A percentile compares a stretch with the other conserved stretches of the same genome.
Evolutionary conservation across 2,888 invertebrate species (phyloP).

Genomic region (Acanthosoma haemorrhoidale): DNA sequence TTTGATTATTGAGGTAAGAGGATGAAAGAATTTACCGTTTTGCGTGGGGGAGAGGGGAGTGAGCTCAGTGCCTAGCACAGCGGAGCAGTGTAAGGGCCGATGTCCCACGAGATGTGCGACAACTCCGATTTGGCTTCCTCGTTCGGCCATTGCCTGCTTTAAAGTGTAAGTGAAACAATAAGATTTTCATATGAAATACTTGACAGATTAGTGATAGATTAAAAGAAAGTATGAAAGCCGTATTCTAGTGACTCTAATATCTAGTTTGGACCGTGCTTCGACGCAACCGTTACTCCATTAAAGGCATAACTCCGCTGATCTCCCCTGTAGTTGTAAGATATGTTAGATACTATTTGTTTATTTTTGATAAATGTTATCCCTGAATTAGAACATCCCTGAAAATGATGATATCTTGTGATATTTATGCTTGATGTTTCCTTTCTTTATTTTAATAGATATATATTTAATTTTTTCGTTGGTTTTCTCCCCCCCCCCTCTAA

Average conservation of each 20-base stretch:
- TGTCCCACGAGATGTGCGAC: conserved; percentile 38
- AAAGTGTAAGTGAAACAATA: background rate
- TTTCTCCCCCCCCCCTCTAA: too few relatives aligned
- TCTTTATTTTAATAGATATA: background rate
- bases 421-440: background rate
- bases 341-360: too few relatives aligned
- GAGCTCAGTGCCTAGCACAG: conserved; percentile 32
- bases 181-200: too few relatives aligned
- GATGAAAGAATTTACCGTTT: background rate
- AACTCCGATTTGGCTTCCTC: conserved; percentile 40
- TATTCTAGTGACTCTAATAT: too few relatives aligned
- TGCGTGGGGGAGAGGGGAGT: conserved; percentile 33
- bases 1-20: background rate
- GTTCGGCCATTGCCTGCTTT: conserved; percentile 32
- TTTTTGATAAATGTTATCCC: background rate
- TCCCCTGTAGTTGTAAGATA: background rate
- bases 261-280: background rate
- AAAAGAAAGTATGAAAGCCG: too few relatives aligned
- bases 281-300: background rate
- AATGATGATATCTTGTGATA: too few relatives aligned
- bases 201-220: too few relatives aligned
- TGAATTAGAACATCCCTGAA: background rate
- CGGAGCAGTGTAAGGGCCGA: conserved; percentile 35
- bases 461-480: background rate
- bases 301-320: background rate